Base-by-base conservation (phyloP, 2,888 invertebrate genomes). In the Thereva unica region DNA sequence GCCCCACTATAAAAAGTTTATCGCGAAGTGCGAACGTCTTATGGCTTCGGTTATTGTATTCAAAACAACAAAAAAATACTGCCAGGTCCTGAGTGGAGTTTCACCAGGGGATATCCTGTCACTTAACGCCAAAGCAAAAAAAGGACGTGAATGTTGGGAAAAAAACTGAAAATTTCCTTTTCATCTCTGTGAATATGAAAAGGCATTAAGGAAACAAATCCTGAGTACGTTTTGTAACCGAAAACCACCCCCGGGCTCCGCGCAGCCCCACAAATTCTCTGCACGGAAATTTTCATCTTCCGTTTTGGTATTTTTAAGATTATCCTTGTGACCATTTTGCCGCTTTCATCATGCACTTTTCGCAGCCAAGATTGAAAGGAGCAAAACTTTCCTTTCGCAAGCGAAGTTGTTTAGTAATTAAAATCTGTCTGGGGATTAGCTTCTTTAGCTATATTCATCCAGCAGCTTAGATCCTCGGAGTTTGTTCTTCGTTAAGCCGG, bases 391-490 rank as follows among this genome's bases (percentile, higher is more conserved):
- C 47, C 50, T 7, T 50, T 61, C 35, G 23, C 12, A 50, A 61
- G 41, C 50, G 61, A 61, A 61, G 61, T 61, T 61, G 61, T 50
- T 50, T 61, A 61, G 61, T 61, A 61, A 61, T 61, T 61, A 61
- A 61, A 61, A 61, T 61, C 61, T 38, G 61, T 61, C 61, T 61
- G 41, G 61, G 61, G 61, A 61, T 61, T 61, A 61, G 61, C 61
- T 61, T 37, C 42, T 61, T 61, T 50, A 49, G 9, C 41, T 35
- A 8, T 41, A 50, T 50, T 50, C 50, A 35, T 61, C 41, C 34
- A 23, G 6, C 23, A 49, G 50, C 50, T 23, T 10, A 23, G 23
- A 47, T 47, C 40, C 49, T 10, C 49, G 38, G 12, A 23, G 23
- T 23, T 23, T 23, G 23, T 23, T 59, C 37, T 45, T 56, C 56